Evolutionary conservation across 2,113 vertebrate genomes (phyloP).

Genomic region (Channa argus): DNA sequence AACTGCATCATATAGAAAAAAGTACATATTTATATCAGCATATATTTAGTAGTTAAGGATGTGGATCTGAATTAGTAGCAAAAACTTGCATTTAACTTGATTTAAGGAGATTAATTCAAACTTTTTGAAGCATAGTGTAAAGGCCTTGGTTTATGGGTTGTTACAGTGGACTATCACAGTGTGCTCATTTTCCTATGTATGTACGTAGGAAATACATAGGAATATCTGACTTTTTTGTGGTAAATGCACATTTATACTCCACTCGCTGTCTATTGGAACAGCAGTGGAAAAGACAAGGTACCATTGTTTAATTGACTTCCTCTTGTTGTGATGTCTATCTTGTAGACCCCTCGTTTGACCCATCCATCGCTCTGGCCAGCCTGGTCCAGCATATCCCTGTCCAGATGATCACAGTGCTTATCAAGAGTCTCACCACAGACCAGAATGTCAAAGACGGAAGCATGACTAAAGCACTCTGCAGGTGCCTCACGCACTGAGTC

Average conservation of each 20-base stretch:
- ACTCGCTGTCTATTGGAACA: too few relatives aligned
- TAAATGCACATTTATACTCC: too few relatives aligned
- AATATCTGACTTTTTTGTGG: too few relatives aligned
- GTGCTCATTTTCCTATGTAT: too few relatives aligned
- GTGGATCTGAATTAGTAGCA: neutral
- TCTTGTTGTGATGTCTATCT: constrained; percentile 8
- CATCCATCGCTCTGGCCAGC: constrained; percentile 95
- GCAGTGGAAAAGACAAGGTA: neutral
- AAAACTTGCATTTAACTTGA: neutral
- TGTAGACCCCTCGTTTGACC: constrained; percentile 92
- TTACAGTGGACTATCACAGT: too few relatives aligned
- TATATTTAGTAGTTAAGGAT: neutral
- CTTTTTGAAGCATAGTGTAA: too few relatives aligned
- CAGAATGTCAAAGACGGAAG: constrained; percentile 96
- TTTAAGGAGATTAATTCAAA: too few relatives aligned
- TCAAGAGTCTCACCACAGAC: constrained; percentile 98
- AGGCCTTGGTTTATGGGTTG: too few relatives aligned
- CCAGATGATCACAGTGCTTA: constrained; percentile 98
- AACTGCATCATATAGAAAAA: neutral
- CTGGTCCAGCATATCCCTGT: constrained; percentile 98
- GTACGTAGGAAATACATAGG: too few relatives aligned
- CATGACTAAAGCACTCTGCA: constrained; percentile 98
- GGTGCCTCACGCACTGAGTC: constrained; percentile 77
- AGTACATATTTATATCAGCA: neutral
- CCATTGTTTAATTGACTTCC: neutral